Evolutionary conservation across 2,888 invertebrate genomes (phyloP).

Genomic region (Lochmaea capreae): DNA sequence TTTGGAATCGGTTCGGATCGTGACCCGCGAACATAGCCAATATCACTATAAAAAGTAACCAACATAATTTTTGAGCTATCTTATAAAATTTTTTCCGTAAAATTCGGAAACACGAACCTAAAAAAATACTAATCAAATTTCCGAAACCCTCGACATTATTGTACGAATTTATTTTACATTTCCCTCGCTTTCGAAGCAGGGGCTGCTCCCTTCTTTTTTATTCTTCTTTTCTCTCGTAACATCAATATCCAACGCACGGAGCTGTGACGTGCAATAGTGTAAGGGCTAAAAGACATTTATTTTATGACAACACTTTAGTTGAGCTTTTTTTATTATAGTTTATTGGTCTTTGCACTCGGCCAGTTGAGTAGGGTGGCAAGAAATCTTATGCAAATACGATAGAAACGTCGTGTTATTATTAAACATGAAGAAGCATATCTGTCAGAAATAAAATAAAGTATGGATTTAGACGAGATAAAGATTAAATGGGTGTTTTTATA

Average conservation of each 20-base stretch:
- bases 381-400: no score
- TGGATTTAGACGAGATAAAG: no score
- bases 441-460: no score
- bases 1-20: no score
- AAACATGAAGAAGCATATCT: no score
- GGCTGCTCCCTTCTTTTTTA: conserved; percentile 21
- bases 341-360: background rate
- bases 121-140: conserved; percentile 25
- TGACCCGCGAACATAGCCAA: no score
- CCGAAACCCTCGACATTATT: conserved; percentile 7
- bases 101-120: background rate
- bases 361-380: background rate
- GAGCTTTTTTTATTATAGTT: background rate
- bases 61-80: no score
- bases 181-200: conserved; percentile 15
- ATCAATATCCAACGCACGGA: conserved; percentile 27
- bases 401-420: no score
- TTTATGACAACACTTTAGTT: background rate
- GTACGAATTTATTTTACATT: conserved; percentile 25
- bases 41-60: no score
- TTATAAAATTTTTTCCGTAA: no score
- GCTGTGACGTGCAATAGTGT: background rate
- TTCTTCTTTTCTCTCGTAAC: background rate
- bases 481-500: no score
- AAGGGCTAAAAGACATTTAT: conserved; percentile 5